phyloP scores from a whole-genome alignment of 2,888 invertebrate species.

The Drosophila diplacantha region DNA sequence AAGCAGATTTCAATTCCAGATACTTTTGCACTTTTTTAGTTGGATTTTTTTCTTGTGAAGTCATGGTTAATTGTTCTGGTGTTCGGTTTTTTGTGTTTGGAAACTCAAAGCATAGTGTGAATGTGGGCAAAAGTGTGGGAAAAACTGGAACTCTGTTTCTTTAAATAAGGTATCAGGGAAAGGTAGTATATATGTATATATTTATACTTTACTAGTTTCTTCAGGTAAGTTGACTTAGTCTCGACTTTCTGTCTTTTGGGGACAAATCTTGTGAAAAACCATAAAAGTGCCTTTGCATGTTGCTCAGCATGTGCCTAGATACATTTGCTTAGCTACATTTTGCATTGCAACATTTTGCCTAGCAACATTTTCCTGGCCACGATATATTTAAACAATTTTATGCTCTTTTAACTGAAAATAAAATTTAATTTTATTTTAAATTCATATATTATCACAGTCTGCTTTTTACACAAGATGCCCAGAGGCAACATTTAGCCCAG shows the following conservation, averaged over 20 bases:
- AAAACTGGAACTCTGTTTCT: too few relatives aligned
- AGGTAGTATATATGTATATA: neutral
- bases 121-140: neutral
- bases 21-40: conserved; percentile 5
- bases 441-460: too few relatives aligned
- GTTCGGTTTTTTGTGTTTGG: neutral
- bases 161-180: too few relatives aligned
- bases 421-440: too few relatives aligned
- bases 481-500: too few relatives aligned
- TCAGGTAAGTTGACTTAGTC: neutral
- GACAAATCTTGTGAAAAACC: neutral
- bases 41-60: neutral
- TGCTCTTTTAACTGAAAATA: too few relatives aligned
- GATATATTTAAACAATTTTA: too few relatives aligned
- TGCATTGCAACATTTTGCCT: neutral
- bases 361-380: neutral
- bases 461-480: too few relatives aligned
- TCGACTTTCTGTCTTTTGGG: neutral
- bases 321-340: neutral
- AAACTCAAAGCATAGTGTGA: neutral
- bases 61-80: conserved; percentile 9
- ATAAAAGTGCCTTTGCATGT: neutral
- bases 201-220: neutral
- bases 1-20: conserved; percentile 4
- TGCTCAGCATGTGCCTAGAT: neutral